These are phyloP conservation scores for Hypomecis atomaria DNA, from an alignment of 2,888 invertebrate genomes.

Conservation along the genomic window DNA sequence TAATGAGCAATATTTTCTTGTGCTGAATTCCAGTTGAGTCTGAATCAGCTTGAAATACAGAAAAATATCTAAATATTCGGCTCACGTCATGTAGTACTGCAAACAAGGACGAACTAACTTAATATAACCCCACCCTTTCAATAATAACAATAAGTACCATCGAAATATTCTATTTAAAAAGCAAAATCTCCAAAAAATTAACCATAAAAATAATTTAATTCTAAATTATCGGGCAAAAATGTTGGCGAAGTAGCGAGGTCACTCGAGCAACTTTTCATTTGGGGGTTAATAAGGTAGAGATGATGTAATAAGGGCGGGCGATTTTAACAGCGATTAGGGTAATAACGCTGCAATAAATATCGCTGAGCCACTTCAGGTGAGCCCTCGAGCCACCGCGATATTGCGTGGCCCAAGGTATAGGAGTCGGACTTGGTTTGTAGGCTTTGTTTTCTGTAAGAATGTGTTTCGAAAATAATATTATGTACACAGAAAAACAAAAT, in stretches of 20 bases:
- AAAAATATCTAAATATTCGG: background rate
- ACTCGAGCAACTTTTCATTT: slow-evolving; percentile 56
- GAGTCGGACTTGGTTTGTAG: background rate
- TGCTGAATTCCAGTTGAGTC: background rate
- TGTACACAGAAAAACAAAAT: too few relatives aligned
- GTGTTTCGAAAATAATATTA: too few relatives aligned
- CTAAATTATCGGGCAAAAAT: slow-evolving; percentile 27
- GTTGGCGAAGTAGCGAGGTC: slow-evolving; percentile 48
- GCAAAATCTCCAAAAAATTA: slow-evolving; percentile 19
- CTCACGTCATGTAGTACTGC: slow-evolving; percentile 1
- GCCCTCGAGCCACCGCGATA: slow-evolving; percentile 50
- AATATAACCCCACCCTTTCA: slow-evolving; percentile 14
- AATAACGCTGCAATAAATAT: slow-evolving; percentile 80
- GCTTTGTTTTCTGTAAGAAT: too few relatives aligned
- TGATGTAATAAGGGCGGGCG: slow-evolving; percentile 73
- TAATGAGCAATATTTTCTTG: too few relatives aligned
- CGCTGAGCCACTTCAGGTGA: slow-evolving; percentile 69
- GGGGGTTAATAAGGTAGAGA: slow-evolving; percentile 64
- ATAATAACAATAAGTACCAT: slow-evolving; percentile 5
- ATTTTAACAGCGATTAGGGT: slow-evolving; percentile 76
- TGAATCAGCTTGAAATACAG: background rate
- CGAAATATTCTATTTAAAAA: slow-evolving; percentile 15
- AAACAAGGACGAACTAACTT: slow-evolving; percentile 12
- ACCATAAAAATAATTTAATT: slow-evolving; percentile 25
- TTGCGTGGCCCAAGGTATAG: slow-evolving; percentile 41